These are phyloP conservation scores for Theristicus caerulescens DNA, from an alignment of 2,113 vertebrate species.

Conservation along the genomic window DNA sequence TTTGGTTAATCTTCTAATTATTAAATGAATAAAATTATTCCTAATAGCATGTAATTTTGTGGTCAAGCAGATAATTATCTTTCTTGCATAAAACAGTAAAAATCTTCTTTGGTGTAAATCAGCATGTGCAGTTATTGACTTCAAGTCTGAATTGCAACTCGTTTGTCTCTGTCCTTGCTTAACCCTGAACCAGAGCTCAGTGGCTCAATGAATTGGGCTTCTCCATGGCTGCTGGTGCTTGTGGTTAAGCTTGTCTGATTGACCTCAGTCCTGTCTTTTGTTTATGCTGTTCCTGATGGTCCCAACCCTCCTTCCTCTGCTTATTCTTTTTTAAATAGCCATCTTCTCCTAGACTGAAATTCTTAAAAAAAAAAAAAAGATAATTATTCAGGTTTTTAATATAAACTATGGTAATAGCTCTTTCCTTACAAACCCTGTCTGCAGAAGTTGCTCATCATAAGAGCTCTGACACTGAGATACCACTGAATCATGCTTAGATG, in stretches of 20 bases:
- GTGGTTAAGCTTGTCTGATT: neutral
- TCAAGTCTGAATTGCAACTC: too few species aligned
- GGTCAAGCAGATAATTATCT: constrained; percentile 22
- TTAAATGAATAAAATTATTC: neutral
- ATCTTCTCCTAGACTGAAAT: neutral
- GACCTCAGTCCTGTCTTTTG: neutral
- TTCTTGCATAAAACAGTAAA: neutral
- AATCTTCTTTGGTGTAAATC: neutral
- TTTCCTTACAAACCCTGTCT: neutral
- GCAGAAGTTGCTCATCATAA: neutral
- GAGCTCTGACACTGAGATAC: neutral
- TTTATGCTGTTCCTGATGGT: neutral
- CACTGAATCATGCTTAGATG: neutral
- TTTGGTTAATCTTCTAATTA: constrained; percentile 39
- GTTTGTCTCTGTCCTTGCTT: neutral
- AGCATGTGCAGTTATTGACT: neutral
- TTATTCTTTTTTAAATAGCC: neutral
- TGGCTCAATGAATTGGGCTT: neutral
- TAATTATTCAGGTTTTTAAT: neutral
- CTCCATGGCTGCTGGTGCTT: neutral
- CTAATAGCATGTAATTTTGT: neutral
- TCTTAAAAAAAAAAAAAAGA: neutral
- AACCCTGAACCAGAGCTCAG: neutral
- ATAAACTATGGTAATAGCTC: neutral
- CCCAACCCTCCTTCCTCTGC: neutral